Evolutionary conservation across 2,888 invertebrate genomes (phyloP), one percentile per base, ranked within the genome.

Genomic region (Agrochola circellaris): DNA sequence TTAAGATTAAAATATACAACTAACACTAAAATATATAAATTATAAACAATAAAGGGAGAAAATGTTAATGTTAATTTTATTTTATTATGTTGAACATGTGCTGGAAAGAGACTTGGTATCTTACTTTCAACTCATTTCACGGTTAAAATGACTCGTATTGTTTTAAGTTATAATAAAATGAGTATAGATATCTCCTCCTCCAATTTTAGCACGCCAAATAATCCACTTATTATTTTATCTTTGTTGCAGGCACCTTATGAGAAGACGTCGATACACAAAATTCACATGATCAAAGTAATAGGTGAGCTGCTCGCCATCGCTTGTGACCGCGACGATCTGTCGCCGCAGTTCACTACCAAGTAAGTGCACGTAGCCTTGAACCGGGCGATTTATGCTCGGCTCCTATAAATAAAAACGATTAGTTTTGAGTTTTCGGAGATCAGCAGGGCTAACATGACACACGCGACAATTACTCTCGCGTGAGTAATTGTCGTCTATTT

Each of bases 281-380:
- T 97, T 5, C 95, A 97, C 82, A 98, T 98, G 0, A 97, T 98
- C 85, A 96, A 97, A 7, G 97, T 97, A n/a, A 91, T 98, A 70
- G 97, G 97, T 0, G 97, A 97, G 86, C 92, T 98, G 80, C 92
- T 98, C 34, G 95, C 96, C 0, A 93, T 98, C 7, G 97, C 97
- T 0, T 95, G 97, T 64, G 98, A 96, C 73, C 91, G 93, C 17
- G 95, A 97, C 77, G 96, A 97, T 9, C 93, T 97, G 1, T 86
- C 91, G 0, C 76, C 93, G 0, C 94, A 97, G 81, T 94, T 97
- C 77, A 97, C 97, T 81, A 90, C 97, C 89, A 97, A 98, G 98
- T 98, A 95, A 97, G 98, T 97, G 15, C 23, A 23, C 13, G 23
- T 23, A 45, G 3, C 13, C 4, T 45, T 15, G 3, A 4, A 45